Conservation (phyloP, 2,888 invertebrate species). For the Drosophila lacicola region DNA sequence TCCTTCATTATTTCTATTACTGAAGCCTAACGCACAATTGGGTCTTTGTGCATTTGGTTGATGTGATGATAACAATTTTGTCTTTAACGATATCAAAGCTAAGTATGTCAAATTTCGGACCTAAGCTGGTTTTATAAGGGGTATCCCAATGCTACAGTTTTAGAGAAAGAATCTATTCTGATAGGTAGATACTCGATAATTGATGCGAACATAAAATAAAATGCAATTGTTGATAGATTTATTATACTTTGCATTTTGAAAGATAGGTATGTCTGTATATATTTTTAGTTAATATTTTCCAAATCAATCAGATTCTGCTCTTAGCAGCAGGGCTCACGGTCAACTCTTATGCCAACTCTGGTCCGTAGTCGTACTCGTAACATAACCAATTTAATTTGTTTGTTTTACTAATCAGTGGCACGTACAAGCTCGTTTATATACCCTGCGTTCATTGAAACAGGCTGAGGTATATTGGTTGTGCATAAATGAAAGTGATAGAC, state of each 20-base stretch:
- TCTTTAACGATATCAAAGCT: too few relatives aligned
- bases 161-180: too few relatives aligned
- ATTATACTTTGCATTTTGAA: neutral
- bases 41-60: too few relatives aligned
- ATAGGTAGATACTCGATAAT: too few relatives aligned
- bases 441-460: neutral
- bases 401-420: constrained; percentile 79
- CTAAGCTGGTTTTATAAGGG: too few relatives aligned
- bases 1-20: too few relatives aligned
- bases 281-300: neutral
- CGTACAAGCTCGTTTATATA: constrained; percentile 65
- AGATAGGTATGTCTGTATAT: neutral
- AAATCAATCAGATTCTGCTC: constrained; percentile 3
- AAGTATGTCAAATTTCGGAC: too few relatives aligned
- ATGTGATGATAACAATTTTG: too few relatives aligned
- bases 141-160: too few relatives aligned
- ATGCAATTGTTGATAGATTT: neutral
- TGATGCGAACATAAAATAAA: too few relatives aligned
- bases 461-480: neutral
- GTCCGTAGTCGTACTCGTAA: constrained; percentile 11
- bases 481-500: neutral
- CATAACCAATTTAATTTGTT: constrained; percentile 72
- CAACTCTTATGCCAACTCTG: constrained; percentile 24
- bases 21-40: too few relatives aligned
- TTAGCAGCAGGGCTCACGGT: constrained; percentile 22